phyloP scores from a whole-genome alignment of 2,113 vertebrate genomes.

The Bothrops jararaca region DNA sequence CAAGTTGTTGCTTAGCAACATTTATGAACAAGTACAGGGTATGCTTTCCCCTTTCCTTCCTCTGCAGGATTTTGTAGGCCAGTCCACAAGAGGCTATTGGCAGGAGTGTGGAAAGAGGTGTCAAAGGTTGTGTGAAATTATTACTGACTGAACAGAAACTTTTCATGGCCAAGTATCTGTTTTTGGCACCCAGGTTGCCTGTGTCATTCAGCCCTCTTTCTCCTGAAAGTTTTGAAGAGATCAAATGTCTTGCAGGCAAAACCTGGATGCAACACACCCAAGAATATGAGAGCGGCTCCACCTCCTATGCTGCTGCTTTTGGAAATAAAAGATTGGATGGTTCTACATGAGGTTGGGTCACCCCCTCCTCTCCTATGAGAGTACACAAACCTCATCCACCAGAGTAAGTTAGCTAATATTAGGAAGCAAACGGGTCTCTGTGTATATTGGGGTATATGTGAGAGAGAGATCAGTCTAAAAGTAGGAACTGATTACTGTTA shows the following conservation, averaged over 20 bases:
- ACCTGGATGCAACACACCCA: conserved; percentile 47
- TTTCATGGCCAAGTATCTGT: conserved; percentile 42
- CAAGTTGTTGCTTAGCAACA: conserved; percentile 69
- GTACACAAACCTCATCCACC: conserved; percentile 36
- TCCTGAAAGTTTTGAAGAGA: conserved; percentile 55
- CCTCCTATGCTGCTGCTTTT: conserved; percentile 45
- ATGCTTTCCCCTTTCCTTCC: conserved; percentile 41
- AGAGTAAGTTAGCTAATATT: conserved; percentile 42
- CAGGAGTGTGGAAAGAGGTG: conserved; percentile 14
- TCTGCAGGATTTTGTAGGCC: conserved; percentile 33
- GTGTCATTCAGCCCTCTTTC: conserved; percentile 60
- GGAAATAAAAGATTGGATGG: conserved; percentile 48
- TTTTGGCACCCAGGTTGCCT: conserved; percentile 52
- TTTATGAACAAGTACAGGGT: conserved; percentile 49
- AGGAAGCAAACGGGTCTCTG: neutral
- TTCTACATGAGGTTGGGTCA: neutral
- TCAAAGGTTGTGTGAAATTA: conserved; percentile 32
- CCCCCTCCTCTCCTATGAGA: conserved; percentile 18
- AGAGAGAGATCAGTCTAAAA: neutral
- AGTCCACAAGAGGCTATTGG: conserved; percentile 12
- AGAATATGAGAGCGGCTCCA: conserved; percentile 25
- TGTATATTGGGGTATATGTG: neutral
- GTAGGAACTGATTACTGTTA: neutral
- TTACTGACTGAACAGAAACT: neutral
- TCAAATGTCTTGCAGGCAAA: conserved; percentile 32